Percentiles rank a stretch among this genome's conserved stretches.
These are phyloP conservation scores for Tetheella fluctuosa DNA, from an alignment of 2,888 invertebrate genomes.

Conservation along the genomic window DNA sequence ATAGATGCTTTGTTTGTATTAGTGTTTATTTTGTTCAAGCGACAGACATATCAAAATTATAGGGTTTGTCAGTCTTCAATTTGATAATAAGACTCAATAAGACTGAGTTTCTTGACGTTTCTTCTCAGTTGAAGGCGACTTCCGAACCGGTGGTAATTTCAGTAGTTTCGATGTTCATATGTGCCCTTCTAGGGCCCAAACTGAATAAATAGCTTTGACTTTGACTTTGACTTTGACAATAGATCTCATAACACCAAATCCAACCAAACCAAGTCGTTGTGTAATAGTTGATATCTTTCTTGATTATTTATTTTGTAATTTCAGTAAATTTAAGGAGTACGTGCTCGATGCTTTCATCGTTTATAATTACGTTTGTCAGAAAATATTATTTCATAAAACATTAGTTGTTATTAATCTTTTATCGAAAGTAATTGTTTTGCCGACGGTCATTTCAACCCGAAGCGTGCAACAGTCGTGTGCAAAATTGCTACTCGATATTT, in stretches of 20 bases:
- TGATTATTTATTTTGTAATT: neutral
- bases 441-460: constrained; percentile 7
- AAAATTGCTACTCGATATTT: constrained; percentile 29
- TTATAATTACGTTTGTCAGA: neutral
- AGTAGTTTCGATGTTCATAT: no score
- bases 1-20: neutral
- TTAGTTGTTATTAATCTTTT: constrained; percentile 1
- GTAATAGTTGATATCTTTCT: neutral
- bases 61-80: neutral
- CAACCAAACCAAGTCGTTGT: no score
- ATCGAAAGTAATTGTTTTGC: constrained; percentile 14
- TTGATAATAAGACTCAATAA: neutral
- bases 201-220: no score
- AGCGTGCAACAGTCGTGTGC: constrained; percentile 17
- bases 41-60: constrained; percentile 4
- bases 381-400: no score
- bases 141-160: no score
- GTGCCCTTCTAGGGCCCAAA: no score
- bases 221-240: no score
- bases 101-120: no score
- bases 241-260: no score
- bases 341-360: neutral
- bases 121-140: no score
- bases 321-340: no score
- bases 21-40: neutral